These are phyloP conservation scores for Luperina testacea DNA, from an alignment of 2,888 invertebrate genomes.

Conservation along the genomic window DNA sequence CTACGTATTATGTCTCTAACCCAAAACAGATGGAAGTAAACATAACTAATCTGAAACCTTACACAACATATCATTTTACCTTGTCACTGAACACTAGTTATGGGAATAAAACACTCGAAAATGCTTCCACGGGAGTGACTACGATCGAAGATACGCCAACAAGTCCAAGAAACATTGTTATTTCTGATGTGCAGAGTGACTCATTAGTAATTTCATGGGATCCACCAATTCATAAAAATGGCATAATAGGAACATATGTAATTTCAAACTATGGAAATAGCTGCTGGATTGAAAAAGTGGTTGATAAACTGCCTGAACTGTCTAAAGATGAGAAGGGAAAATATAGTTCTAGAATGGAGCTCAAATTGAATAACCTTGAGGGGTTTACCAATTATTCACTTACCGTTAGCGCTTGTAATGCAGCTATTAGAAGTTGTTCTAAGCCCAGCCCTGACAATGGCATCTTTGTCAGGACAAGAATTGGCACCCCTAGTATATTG, in stretches of 20 bases:
- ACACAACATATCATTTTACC: conserved; percentile 93
- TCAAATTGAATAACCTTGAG: conserved; percentile 82
- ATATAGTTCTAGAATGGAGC: conserved; percentile 71
- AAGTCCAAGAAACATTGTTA: conserved; percentile 90
- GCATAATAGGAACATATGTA: conserved; percentile 92
- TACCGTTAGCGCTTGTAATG: conserved; percentile 92
- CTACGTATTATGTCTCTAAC: conserved; percentile 80
- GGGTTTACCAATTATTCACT: conserved; percentile 93
- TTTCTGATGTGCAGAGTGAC: conserved; percentile 91
- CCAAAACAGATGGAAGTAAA: conserved; percentile 88
- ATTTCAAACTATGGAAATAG: conserved; percentile 87
- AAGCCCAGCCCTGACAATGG: conserved; percentile 83
- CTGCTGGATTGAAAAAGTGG: conserved; percentile 72
- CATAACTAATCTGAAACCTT: conserved; percentile 92
- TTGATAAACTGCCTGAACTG: conserved; percentile 72
- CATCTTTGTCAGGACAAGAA: conserved; percentile 89
- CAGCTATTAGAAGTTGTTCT: conserved; percentile 91
- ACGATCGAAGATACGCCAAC: conserved; percentile 93
- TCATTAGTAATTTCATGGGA: conserved; percentile 92
- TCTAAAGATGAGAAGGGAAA: conserved; percentile 68
- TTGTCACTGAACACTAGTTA: conserved; percentile 91
- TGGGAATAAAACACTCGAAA: conserved; percentile 83
- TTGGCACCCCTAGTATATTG: conserved; percentile 90
- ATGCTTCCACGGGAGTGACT: conserved; percentile 91
- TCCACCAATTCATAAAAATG: conserved; percentile 93